Evolutionary conservation across 2,797 vertebrate species (phyloP).

Genomic region (Knipowitschia caucasica): DNA sequence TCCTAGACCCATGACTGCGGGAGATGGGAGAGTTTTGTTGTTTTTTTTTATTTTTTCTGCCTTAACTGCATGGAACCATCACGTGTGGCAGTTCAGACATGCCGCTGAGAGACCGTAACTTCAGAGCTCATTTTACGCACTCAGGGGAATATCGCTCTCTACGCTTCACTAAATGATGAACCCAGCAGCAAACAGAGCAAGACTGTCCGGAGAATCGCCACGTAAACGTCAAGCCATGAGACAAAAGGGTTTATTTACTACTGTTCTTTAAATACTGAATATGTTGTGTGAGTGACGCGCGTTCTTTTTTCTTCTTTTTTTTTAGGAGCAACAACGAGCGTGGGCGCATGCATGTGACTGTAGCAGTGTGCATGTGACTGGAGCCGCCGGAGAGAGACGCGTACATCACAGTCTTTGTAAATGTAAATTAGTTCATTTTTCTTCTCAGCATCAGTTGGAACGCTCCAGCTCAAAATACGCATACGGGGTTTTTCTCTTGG

Average conservation of each 20-base stretch:
- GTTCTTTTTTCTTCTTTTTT: no score
- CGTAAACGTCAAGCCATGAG: no score
- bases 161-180: neutral
- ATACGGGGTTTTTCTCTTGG: neutral
- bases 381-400: constrained; percentile 27
- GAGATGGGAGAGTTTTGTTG: no score
- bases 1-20: no score
- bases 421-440: no score
- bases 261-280: no score
- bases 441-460: neutral
- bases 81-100: neutral
- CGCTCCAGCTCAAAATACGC: neutral
- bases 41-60: no score
- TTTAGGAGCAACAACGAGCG: constrained; percentile 34
- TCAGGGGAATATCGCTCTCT: neutral
- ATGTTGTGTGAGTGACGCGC: neutral
- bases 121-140: constrained; percentile 3
- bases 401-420: no score
- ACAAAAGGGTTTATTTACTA: no score
- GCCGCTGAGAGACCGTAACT: neutral
- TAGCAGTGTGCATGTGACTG: no score
- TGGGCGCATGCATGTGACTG: constrained; percentile 55
- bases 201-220: no score
- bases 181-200: neutral
- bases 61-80: no score